Base-by-base conservation (phyloP, 2,888 invertebrate genomes). In the Calameuta filiformis region DNA sequence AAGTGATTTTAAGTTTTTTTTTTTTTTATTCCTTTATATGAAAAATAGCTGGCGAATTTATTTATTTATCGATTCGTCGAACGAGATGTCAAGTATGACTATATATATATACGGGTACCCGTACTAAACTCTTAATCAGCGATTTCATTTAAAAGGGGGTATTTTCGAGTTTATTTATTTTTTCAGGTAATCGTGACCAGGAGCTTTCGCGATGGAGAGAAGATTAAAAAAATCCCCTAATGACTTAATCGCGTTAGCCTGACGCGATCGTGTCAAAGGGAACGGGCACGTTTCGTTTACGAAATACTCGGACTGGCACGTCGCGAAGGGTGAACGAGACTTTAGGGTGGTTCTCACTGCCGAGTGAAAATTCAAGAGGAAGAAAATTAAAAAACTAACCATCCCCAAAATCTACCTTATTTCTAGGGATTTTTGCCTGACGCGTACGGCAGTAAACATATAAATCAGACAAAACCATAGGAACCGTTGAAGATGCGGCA, bases 241-340 rank as follows among this genome's bases (percentile, higher is more conserved):
- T 89, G 90, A 87, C 87, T 90, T 91, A 91, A 91, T 91, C 89
- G 86, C 82, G 86, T 91, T 90, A 91, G 81, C 84, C 78, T 83
- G 81, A 84, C 82, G 84, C 83, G 86, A 85, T 82, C 86, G 86
- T 86, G 87, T 89, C 89, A 90, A 90, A 90, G 89, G 85, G 86
- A 84, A 80, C 81, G 77, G 80, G 56, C 71, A 11, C 56, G 71
- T 71, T 71, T 71, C 71, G 71, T 34, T 71, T 23, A 23, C 31
- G 31, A 31, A 31, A 33, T 56, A 71, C 15, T 71, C 35, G 6
- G 23, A 71, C 71, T 6, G 71, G 71, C 56, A 56, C 56, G 56
- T 56, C 56, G 56, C 56, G 23, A 56, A 56, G 56, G 56, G 56
- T 23, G 56, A 23, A 56, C 56, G 56, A 15, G 56, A 56, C 56